phyloP scores from a whole-genome alignment of 1,140 invertebrate species.

The Trichonephila inaurata region DNA sequence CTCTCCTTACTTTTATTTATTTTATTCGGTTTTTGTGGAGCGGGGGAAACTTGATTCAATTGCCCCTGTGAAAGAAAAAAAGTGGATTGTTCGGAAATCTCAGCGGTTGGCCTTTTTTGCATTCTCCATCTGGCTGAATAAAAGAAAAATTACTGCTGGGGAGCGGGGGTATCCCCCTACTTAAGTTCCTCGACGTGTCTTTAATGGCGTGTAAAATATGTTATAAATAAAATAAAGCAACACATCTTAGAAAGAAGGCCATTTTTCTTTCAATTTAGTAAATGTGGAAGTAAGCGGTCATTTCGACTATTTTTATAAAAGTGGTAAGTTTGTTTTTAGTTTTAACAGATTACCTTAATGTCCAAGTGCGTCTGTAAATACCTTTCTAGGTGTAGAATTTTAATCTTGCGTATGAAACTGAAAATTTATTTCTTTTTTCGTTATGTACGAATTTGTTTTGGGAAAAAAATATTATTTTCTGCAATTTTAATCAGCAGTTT shows the following conservation, averaged over 20 bases:
- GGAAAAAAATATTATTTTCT: too few species aligned
- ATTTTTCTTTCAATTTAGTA: background rate
- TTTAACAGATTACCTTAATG: background rate
- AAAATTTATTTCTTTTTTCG: too few species aligned
- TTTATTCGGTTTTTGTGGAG: slow-evolving; percentile 63
- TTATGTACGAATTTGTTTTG: too few species aligned
- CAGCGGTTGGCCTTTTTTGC: slow-evolving; percentile 71
- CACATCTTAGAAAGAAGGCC: background rate
- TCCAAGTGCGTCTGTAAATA: background rate
- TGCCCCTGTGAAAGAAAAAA: slow-evolving; percentile 66
- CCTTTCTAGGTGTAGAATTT: too few species aligned
- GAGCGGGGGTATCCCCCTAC: slow-evolving; percentile 16
- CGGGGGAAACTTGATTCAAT: slow-evolving; percentile 69
- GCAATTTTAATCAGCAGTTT: too few species aligned
- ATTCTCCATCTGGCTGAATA: background rate
- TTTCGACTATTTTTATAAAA: background rate
- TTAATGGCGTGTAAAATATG: slow-evolving; percentile 64
- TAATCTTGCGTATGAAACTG: too few species aligned
- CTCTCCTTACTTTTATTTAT: slow-evolving; percentile 65
- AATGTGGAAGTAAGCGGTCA: background rate
- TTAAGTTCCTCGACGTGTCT: slow-evolving; percentile 42
- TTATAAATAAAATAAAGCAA: slow-evolving; percentile 43
- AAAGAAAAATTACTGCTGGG: slow-evolving; percentile 31
- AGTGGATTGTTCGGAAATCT: slow-evolving; percentile 61
- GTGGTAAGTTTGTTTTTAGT: slow-evolving; percentile 17